phyloP scores from a whole-genome alignment of 2,113 vertebrate genomes.

The Cephalopterus ornatus region DNA sequence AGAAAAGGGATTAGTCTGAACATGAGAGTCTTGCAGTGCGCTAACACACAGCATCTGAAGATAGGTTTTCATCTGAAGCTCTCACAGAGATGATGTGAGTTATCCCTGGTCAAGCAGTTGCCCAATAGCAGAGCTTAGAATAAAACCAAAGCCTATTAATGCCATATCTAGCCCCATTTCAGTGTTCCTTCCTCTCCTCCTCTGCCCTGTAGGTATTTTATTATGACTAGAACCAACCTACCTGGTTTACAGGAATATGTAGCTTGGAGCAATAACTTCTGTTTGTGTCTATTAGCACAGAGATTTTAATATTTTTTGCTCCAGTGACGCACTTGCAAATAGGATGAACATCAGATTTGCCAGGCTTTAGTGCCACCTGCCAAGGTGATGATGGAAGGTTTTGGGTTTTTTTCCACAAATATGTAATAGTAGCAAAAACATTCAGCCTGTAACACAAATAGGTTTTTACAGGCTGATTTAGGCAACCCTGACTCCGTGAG shows the following conservation, averaged over 20 bases:
- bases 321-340: neutral
- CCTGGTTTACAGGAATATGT: neutral
- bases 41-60: neutral
- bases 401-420: neutral
- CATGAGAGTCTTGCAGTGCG: neutral
- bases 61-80: neutral
- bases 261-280: neutral
- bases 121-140: neutral
- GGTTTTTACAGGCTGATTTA: neutral
- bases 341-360: neutral
- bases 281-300: neutral
- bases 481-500: neutral
- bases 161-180: neutral
- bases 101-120: neutral
- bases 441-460: neutral
- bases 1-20: neutral
- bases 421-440: neutral
- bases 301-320: neutral
- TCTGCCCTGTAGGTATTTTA: neutral
- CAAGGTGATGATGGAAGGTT: neutral
- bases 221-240: neutral
- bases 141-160: neutral
- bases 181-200: neutral
- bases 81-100: neutral
- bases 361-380: neutral